Conservation (phyloP, 2,888 invertebrate genomes). For the Scotopteryx bipunctaria region DNA sequence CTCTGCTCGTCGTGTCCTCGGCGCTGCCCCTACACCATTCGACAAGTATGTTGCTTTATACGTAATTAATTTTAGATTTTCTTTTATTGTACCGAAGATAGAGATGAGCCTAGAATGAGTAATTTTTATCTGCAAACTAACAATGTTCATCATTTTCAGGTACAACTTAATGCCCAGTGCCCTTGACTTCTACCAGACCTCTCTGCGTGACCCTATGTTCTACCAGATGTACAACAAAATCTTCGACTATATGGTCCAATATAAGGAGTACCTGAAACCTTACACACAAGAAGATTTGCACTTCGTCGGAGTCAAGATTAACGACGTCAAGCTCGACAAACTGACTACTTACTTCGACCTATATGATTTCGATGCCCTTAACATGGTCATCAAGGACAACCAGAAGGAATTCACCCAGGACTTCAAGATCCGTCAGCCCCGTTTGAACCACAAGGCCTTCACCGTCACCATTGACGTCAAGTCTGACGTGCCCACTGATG, state of each 20-base stretch:
- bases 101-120: no score
- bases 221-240: slow-evolving; percentile 86
- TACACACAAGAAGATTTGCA: slow-evolving; percentile 84
- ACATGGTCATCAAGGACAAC: slow-evolving; percentile 68
- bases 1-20: slow-evolving; percentile 75
- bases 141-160: slow-evolving; percentile 48
- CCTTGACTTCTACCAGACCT: slow-evolving; percentile 85
- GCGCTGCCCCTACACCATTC: slow-evolving; percentile 51
- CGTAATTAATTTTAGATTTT: background rate
- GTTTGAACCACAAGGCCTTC: slow-evolving; percentile 88
- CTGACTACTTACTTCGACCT: slow-evolving; percentile 86
- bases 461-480: slow-evolving; percentile 83
- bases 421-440: slow-evolving; percentile 86
- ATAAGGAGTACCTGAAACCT: slow-evolving; percentile 82
- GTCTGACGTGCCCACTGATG: slow-evolving; percentile 83
- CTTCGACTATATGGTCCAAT: slow-evolving; percentile 81
- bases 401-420: slow-evolving; percentile 55
- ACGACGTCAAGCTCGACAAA: slow-evolving; percentile 84
- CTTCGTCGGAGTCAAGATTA: slow-evolving; percentile 85
- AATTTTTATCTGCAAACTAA: background rate
- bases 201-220: slow-evolving; percentile 88
- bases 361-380: slow-evolving; percentile 85
- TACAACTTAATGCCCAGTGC: slow-evolving; percentile 79
- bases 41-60: slow-evolving; percentile 51
- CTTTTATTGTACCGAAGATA: no score